Evolutionary conservation across 2,113 vertebrate species (phyloP).

Genomic region (Tor tambroides): DNA sequence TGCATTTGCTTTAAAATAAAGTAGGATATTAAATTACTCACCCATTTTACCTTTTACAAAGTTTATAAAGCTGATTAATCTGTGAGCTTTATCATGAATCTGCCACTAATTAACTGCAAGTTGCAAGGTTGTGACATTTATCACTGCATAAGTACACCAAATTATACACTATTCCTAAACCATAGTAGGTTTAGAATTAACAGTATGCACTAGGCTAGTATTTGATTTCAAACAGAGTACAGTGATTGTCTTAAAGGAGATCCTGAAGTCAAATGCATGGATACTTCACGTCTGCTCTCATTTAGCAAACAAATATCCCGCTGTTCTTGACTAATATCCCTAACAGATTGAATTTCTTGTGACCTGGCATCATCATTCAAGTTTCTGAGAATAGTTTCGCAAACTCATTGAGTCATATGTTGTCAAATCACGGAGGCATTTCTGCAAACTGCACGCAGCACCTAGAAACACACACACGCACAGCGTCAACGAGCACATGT

Average conservation of each 20-base stretch:
- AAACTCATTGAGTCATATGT: not conserved
- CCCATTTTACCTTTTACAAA: no score
- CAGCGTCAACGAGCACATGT: not conserved
- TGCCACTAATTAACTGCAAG: not conserved
- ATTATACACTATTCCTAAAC: not conserved
- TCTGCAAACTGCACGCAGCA: not conserved
- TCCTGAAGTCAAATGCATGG: not conserved
- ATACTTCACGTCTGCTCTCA: not conserved
- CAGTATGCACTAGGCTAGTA: not conserved
- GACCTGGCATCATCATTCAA: not conserved
- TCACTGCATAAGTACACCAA: not conserved
- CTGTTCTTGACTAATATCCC: not conserved
- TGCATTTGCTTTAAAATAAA: not conserved
- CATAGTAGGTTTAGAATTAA: not conserved
- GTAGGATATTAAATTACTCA: not conserved
- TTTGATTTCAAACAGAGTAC: not conserved
- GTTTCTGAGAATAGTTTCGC: not conserved
- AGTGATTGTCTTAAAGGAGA: not conserved
- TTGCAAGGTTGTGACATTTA: not conserved
- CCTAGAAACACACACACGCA: not conserved
- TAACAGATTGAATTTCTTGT: not conserved
- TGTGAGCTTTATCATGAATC: not conserved
- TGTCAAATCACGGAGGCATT: constrained; percentile 15
- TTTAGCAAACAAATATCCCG: constrained; percentile 4
- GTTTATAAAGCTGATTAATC: not conserved